phyloP scores from a whole-genome alignment of 2,113 vertebrate genomes.

The Bettongia penicillata region DNA sequence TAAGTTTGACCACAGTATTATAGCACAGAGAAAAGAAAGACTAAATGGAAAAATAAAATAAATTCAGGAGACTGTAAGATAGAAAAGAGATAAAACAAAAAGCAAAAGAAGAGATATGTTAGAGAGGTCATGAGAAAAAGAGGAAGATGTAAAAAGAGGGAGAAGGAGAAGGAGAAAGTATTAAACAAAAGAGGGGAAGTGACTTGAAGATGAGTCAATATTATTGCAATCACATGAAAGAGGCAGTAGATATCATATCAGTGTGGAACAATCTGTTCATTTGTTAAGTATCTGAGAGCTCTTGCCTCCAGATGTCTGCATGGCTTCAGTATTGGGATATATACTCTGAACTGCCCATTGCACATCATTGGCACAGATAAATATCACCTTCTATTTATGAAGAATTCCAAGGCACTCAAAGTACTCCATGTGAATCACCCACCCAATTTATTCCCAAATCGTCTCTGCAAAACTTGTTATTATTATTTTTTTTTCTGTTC shows the following conservation, averaged over 20 bases:
- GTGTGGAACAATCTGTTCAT: background rate
- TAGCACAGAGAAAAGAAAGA: background rate
- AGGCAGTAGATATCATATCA: rapidly evolving
- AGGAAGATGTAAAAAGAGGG: background rate
- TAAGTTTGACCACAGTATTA: background rate
- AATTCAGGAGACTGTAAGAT: background rate
- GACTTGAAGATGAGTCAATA: background rate
- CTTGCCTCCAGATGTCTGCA: background rate
- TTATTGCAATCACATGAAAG: background rate
- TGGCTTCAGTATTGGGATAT: background rate
- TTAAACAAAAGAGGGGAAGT: background rate
- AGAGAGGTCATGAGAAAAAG: background rate
- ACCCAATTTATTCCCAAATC: background rate
- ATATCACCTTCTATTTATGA: constrained; percentile 2
- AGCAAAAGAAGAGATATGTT: background rate
- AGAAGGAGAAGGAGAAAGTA: background rate
- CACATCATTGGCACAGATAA: constrained; percentile 19
- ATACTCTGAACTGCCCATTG: background rate
- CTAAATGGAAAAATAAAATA: background rate
- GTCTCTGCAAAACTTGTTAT: background rate
- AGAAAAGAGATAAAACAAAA: background rate
- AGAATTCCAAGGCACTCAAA: constrained; percentile 7
- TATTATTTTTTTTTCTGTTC: background rate
- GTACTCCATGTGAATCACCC: background rate
- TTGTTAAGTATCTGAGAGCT: background rate